A percentile compares a stretch with the other conserved stretches of the same genome.
Evolutionary conservation across 1,140 invertebrate genomes (phyloP).

Genomic region (Melitaea cinxia): DNA sequence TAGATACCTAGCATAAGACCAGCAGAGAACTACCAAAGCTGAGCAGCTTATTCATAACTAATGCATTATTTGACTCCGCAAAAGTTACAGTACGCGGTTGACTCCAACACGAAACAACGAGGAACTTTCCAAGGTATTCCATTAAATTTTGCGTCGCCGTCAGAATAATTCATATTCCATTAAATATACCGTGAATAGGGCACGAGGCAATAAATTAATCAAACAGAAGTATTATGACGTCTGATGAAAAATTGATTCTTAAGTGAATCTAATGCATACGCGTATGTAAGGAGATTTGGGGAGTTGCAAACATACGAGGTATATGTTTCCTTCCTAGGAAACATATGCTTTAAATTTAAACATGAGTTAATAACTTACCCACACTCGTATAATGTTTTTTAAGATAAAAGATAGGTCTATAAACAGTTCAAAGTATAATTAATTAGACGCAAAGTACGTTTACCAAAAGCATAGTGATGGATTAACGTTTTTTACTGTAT

Average conservation of each 20-base stretch:
- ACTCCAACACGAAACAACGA: conserved; percentile 18
- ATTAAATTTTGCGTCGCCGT: conserved; percentile 23
- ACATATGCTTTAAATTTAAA: too few species aligned
- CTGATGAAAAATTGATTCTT: not conserved
- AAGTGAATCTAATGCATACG: not conserved
- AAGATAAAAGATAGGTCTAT: too few species aligned
- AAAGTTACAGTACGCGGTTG: conserved; percentile 22
- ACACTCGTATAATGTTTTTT: too few species aligned
- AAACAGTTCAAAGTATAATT: too few species aligned
- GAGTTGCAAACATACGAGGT: too few species aligned
- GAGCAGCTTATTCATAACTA: conserved; percentile 20
- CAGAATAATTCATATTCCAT: conserved; percentile 35
- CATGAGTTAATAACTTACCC: too few species aligned
- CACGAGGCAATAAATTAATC: conserved; percentile 31
- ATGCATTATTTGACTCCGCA: conserved; percentile 25
- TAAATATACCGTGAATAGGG: conserved; percentile 28
- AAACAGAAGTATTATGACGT: conserved; percentile 13
- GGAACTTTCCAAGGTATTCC: conserved; percentile 29
- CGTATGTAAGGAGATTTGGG: too few species aligned
- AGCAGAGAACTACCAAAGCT: conserved; percentile 13
- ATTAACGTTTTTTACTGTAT: too few species aligned
- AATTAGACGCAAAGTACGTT: too few species aligned
- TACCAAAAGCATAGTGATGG: too few species aligned
- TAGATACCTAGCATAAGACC: too few species aligned
- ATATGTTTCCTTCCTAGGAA: too few species aligned